phyloP scores from a whole-genome alignment of 2,797 vertebrate genomes.

The Scolopax rusticola region DNA sequence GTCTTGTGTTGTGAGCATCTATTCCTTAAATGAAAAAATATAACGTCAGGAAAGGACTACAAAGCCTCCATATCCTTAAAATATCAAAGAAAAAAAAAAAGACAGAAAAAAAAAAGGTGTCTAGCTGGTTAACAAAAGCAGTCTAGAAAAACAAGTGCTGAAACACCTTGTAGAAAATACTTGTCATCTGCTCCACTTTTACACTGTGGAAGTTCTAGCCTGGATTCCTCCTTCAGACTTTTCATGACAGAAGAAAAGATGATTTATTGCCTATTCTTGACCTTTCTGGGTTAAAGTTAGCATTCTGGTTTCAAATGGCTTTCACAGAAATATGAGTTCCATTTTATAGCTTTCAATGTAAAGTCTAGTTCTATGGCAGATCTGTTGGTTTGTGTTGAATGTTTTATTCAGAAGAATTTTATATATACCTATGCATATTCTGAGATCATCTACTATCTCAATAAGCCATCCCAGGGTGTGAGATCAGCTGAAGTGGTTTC shows the following conservation, averaged over 20 bases:
- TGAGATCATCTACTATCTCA: not conserved
- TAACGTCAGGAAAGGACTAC: not conserved
- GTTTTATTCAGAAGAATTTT: not conserved
- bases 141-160: not conserved
- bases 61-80: not conserved
- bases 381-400: not conserved
- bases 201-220: not conserved
- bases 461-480: not conserved
- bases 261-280: conserved; percentile 8
- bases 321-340: not conserved
- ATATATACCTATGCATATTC: not conserved
- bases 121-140: not conserved
- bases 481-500: not conserved
- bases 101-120: not conserved
- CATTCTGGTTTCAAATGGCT: not conserved
- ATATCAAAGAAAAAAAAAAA: not conserved
- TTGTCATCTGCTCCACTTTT: not conserved
- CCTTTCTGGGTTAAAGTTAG: not conserved
- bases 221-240: not conserved
- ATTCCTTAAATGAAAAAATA: not conserved
- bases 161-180: not conserved
- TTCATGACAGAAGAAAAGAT: not conserved
- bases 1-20: not conserved
- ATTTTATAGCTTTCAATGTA: not conserved
- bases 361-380: not conserved